Evolutionary conservation across 2,797 vertebrate genomes (phyloP), one percentile per base, ranked within the genome.

Genomic region (Neopelma chrysocephalum): DNA sequence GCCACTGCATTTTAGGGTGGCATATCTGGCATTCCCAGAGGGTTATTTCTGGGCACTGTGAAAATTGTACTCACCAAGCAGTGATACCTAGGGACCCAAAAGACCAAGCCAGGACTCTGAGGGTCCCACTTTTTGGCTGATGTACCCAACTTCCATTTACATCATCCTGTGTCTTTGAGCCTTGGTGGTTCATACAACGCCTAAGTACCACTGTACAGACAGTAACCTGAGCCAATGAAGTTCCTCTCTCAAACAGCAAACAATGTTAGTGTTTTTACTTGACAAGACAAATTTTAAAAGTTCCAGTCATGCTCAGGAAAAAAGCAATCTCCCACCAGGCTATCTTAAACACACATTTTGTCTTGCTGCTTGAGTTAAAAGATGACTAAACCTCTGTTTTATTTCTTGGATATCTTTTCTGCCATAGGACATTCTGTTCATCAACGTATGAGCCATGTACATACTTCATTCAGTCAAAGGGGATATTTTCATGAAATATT

Each of bases 151-250:
- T 40, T 66, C 29, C 22, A 27, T 43, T 56, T 26, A 65, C 19
- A 40, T 29, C 15, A 40, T 45, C 42, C 75, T 50, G 25, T 48
- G 29, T 54, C 51, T 76, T 71, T 26, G 22, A 83, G 69, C 29
- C 42, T 70, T 1, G 0, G 40, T 53, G 38, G 61, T 40, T 78
- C 23, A 8, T 13, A 13, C 4, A 25, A 68, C 0, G 1, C 10
- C 57, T 48, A 42, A 53, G 68, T 21, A 58, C 56, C 34, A 36
- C n/a, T 11, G 36, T 21, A 51, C 15, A 58, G 38, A 22, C 32
- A n/a, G 62, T n/a, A 32, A 73, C 31, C 54, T 25, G 27, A 69
- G 56, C 29, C 66, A 86, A 72, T 43, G 70, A 25, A 38, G 86
- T 25, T 82, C 61, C 32, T 36, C 21, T 42, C 77, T 50, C 32